These are phyloP conservation scores for Epinephelus cyanopodus DNA, from an alignment of 2,113 vertebrate genomes.

Conservation along the genomic window DNA sequence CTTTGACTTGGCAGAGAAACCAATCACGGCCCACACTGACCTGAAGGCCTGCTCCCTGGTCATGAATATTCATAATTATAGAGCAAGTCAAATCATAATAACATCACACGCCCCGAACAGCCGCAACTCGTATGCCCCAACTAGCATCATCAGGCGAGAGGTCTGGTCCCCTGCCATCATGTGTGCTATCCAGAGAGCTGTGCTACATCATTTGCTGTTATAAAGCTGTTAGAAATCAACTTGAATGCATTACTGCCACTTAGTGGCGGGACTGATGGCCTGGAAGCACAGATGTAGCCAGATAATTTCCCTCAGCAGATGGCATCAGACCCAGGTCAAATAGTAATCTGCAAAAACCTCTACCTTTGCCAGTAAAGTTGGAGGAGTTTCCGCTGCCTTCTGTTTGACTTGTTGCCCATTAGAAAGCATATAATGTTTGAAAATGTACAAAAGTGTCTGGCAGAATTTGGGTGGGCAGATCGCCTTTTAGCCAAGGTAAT, in stretches of 20 bases:
- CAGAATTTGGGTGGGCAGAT: neutral
- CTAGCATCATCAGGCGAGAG: slow-evolving; percentile 39
- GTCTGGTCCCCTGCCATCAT: slow-evolving; percentile 61
- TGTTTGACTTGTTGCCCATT: neutral
- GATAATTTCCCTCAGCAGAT: slow-evolving; percentile 59
- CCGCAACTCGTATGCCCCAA: slow-evolving; percentile 44
- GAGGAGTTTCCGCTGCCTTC: slow-evolving; percentile 18
- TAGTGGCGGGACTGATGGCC: slow-evolving; percentile 58
- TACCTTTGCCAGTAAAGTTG: slow-evolving; percentile 32
- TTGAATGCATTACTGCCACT: slow-evolving; percentile 66
- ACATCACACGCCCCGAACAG: slow-evolving; percentile 34
- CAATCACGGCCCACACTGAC: slow-evolving; percentile 62
- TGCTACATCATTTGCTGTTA: slow-evolving; percentile 60
- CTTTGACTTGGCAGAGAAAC: slow-evolving; percentile 57
- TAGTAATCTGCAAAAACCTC: slow-evolving; percentile 18
- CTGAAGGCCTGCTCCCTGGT: slow-evolving; percentile 42
- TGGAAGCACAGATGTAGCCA: slow-evolving; percentile 44
- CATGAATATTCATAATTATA: slow-evolving; percentile 67
- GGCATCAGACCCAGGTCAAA: slow-evolving; percentile 57
- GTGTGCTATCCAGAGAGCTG: slow-evolving; percentile 45
- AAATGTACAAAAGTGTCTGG: slow-evolving; percentile 7
- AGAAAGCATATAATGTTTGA: slow-evolving; percentile 13
- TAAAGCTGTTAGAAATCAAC: slow-evolving; percentile 64
- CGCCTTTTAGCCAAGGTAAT: slow-evolving; percentile 19
- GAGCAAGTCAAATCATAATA: slow-evolving; percentile 40